Evolutionary conservation across 2,113 vertebrate species (phyloP), one percentile per base, ranked within the genome.

Genomic region (Nibea albiflora): DNA sequence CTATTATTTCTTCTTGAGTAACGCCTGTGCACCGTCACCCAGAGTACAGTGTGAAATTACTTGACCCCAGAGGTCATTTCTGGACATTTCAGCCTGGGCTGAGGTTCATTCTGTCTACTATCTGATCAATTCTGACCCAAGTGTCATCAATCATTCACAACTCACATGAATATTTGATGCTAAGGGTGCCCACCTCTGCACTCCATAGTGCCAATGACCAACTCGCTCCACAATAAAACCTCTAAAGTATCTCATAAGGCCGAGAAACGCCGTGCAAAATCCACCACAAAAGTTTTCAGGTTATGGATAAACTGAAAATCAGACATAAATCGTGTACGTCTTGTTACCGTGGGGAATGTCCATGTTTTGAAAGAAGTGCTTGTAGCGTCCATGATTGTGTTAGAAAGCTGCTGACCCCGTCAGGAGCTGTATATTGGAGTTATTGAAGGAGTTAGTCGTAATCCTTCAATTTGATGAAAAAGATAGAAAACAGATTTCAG

Each of bases 121-220:
- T 66, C 19, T 58, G 14, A 78, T 78, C 83, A 49, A 20, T 62
- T 56, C 31, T 12, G 63, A 54, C 61, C 68, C 60, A 70, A 74
- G 35, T 42, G 44, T 22, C 57, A 49, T 79, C 60, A 85, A 26
- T 88, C 70, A 70, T 46, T 80, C 63, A 31, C 44, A 3, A 4
- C 63, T 28, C 69, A 50, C 50, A 52, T 71, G 24, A 76, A 84
- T 81, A 20, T 64, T 84, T 81, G 42, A 89, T 77, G 80, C 7
- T 6, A 3, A 39, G 10, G n/a, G 31, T 42, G 5, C 31, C 42
- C 49, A 49, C 83, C 60, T 63, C 66, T 39, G n/a, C 54, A 24
- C 46, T 35, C 50, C 0, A 14, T 47, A 24, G 54, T 4, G 44
- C 52, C n/a, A 22, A 31, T 42, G 26, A 47, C 39, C 20, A 17